Percentiles rank a stretch among this genome's conserved stretches.
These are phyloP conservation scores for Acrossocheilus wenchowensis DNA, from an alignment of 2,797 vertebrate species.

Conservation along the genomic window DNA sequence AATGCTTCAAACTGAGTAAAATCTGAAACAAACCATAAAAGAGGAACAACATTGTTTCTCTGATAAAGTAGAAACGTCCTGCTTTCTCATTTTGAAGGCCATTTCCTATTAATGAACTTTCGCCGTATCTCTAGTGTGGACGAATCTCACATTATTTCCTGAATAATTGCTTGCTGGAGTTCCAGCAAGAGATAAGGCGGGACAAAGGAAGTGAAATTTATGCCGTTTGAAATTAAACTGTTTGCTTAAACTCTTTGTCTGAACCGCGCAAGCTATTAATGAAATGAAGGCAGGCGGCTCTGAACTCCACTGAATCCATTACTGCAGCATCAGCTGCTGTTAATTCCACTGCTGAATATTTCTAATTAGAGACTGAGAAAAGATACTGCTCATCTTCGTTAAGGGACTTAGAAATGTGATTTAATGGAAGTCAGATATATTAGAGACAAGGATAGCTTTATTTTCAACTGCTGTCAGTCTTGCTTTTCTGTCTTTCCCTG, in stretches of 20 bases:
- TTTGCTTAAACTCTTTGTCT: conserved; percentile 48
- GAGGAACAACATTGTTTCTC: neutral
- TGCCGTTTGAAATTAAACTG: conserved; percentile 48
- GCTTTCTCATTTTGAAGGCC: conserved; percentile 42
- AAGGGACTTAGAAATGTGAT: conserved; percentile 21
- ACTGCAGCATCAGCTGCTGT: conserved; percentile 23
- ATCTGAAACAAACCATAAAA: conserved; percentile 9
- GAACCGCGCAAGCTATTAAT: conserved; percentile 18
- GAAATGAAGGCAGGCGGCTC: conserved; percentile 33
- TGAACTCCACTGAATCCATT: conserved; percentile 34
- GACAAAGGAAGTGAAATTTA: conserved; percentile 50
- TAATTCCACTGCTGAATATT: conserved; percentile 37
- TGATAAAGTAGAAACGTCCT: conserved; percentile 6
- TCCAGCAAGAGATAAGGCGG: conserved; percentile 38
- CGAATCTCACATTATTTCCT: conserved; percentile 39
- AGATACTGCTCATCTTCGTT: conserved; percentile 20
- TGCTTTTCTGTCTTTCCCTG: conserved; percentile 16
- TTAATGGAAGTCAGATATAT: conserved; percentile 42
- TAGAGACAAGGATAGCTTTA: conserved; percentile 36
- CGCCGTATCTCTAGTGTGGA: conserved; percentile 26
- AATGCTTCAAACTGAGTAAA: neutral
- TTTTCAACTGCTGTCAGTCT: conserved; percentile 4
- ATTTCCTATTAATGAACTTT: conserved; percentile 43
- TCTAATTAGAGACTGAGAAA: conserved; percentile 39
- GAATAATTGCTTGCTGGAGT: conserved; percentile 40